Evolutionary conservation across 2,113 vertebrate genomes (phyloP).

Genomic region (Polypterus bichir): DNA sequence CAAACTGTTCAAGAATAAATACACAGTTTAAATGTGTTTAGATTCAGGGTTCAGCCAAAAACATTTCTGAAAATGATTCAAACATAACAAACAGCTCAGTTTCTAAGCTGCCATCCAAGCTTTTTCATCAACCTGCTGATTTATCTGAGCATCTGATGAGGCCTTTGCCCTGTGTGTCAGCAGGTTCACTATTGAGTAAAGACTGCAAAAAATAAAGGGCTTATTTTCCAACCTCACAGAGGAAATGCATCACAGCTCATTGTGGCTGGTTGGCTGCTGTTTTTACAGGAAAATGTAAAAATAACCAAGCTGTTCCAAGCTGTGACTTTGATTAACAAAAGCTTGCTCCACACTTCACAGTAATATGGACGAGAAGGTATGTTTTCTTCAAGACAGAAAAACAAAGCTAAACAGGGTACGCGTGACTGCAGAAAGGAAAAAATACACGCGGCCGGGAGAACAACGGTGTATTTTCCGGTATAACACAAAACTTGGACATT

Average conservation of each 20-base stretch:
- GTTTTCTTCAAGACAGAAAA: not conserved
- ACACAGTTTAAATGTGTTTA: conserved; percentile 60
- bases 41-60: conserved; percentile 60
- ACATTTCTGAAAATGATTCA: conserved; percentile 31
- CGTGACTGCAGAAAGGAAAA: not conserved
- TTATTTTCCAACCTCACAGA: conserved; percentile 85
- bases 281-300: conserved; percentile 96
- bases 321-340: conserved; percentile 51
- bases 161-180: conserved; percentile 45
- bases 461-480: not conserved
- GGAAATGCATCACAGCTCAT: conserved; percentile 95
- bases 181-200: conserved; percentile 68
- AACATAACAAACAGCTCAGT: conserved; percentile 19
- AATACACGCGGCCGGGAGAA: not conserved
- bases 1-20: conserved; percentile 65
- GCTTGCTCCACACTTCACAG: conserved; percentile 31
- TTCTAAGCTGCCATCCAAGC: conserved; percentile 37
- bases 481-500: not conserved
- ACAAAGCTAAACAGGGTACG: not conserved
- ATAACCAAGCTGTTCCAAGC: conserved; percentile 64
- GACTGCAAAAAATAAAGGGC: conserved; percentile 82
- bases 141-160: conserved; percentile 53
- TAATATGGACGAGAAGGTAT: conserved; percentile 8
- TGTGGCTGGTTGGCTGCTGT: conserved; percentile 67
- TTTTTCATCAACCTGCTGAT: conserved; percentile 57